Evolutionary conservation across 2,113 vertebrate genomes (phyloP).

Genomic region (Narcine bancroftii): DNA sequence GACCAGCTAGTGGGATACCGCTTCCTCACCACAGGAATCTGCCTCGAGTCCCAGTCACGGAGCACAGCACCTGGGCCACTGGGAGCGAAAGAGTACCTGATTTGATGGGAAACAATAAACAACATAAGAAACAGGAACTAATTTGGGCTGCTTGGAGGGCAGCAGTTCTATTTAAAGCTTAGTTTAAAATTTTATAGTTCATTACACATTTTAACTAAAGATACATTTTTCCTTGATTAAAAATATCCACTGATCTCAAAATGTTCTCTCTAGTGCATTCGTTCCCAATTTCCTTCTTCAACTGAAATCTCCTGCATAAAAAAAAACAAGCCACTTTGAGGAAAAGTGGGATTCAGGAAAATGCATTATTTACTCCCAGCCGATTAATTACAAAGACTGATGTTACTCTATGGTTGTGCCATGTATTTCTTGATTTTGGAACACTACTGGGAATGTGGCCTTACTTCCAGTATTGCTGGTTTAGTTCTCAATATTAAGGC

Average conservation of each 20-base stretch:
- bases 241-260: background rate
- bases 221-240: background rate
- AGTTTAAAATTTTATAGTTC: background rate
- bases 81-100: constrained; percentile 42
- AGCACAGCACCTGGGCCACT: constrained; percentile 49
- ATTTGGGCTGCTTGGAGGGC: background rate
- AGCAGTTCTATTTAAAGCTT: background rate
- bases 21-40: constrained; percentile 49
- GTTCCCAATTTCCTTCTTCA: too few species aligned
- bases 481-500: background rate
- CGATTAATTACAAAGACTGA: background rate
- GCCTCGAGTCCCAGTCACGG: constrained; percentile 54
- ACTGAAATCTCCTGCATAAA: too few species aligned
- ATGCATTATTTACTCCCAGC: background rate
- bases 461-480: too few species aligned
- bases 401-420: background rate
- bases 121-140: background rate
- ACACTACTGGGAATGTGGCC: background rate
- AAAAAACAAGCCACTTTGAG: too few species aligned
- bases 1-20: constrained; percentile 52
- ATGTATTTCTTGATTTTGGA: background rate
- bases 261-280: background rate
- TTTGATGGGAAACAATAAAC: background rate
- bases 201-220: background rate
- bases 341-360: too few species aligned